phyloP scores from a whole-genome alignment of 2,797 vertebrate species.

The Psittacula echo region DNA sequence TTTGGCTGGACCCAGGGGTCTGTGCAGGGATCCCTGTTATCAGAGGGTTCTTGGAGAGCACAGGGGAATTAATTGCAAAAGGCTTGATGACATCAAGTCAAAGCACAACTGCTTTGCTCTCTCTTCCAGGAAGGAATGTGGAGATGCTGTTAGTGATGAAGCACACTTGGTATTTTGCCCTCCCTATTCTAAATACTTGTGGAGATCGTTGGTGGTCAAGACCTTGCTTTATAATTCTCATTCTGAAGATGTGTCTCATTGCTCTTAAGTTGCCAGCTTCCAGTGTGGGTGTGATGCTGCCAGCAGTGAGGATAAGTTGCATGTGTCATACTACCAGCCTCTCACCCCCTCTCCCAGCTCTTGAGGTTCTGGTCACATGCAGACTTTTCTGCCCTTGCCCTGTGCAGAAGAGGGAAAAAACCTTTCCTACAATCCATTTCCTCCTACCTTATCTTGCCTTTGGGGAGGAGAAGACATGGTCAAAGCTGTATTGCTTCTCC shows the following conservation, averaged over 20 bases:
- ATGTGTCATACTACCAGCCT: neutral
- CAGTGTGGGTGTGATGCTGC: neutral
- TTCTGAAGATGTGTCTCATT: neutral
- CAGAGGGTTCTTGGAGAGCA: neutral
- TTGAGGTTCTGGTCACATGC: neutral
- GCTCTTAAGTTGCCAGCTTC: neutral
- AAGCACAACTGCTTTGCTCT: neutral
- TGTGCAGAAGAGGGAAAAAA: neutral
- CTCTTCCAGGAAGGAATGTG: neutral
- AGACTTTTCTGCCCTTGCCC: neutral
- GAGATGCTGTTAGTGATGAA: neutral
- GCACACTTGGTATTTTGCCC: neutral
- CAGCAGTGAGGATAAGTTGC: neutral
- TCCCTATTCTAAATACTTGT: neutral
- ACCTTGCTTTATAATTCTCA: neutral
- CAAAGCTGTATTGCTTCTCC: neutral
- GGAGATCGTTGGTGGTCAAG: neutral
- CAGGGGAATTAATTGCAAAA: neutral
- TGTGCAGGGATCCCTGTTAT: neutral
- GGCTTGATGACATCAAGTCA: neutral
- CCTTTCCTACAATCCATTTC: neutral
- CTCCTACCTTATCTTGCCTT: neutral
- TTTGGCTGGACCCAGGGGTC: neutral
- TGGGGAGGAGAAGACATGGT: neutral
- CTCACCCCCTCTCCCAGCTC: neutral